Evolutionary conservation across 1,140 invertebrate genomes (phyloP).

Genomic region (Drosophila asahinai): DNA sequence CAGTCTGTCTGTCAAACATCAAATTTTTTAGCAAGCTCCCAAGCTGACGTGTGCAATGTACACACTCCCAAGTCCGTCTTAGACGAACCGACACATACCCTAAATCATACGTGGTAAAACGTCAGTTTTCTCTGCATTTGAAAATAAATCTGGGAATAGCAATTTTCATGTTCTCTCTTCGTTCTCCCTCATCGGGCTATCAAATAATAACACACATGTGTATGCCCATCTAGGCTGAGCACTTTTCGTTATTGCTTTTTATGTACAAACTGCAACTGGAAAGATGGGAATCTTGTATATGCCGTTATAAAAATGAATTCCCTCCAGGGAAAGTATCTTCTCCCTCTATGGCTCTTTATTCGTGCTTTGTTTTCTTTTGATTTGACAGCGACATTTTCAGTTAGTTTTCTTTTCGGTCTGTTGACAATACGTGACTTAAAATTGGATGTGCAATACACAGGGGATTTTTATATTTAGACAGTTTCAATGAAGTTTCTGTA

Average conservation of each 20-base stretch:
- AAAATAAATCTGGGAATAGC: constrained; percentile 43
- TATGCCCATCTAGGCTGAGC: constrained; percentile 48
- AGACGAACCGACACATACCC: neutral
- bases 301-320: constrained; percentile 19
- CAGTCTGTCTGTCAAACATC: constrained; percentile 45
- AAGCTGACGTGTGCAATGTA: constrained; percentile 18
- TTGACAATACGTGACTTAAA: constrained; percentile 15
- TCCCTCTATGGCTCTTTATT: constrained; percentile 25
- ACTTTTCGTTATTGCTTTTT: constrained; percentile 73
- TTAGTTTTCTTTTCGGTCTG: constrained; percentile 14
- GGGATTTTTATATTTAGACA: constrained; percentile 56
- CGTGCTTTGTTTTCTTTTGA: constrained; percentile 59
- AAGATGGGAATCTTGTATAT: constrained; percentile 21
- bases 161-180: constrained; percentile 13
- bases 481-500: neutral
- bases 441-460: constrained; percentile 1
- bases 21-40: constrained; percentile 61
- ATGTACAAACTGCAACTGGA: constrained; percentile 38
- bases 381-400: constrained; percentile 3
- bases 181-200: constrained; percentile 7
- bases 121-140: constrained; percentile 7
- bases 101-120: neutral
- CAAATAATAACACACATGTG: constrained; percentile 26
- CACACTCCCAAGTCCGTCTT: neutral
- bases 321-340: constrained; percentile 19